These are phyloP conservation scores for Danio rerio DNA, from an alignment of 2,113 vertebrate species.

Conservation along the genomic window GRCz12tu NC_133192.1:1606001-1606500, in stretches of 20 bases:
- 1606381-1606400: slow-evolving; percentile 62
- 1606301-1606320: slow-evolving; percentile 65
- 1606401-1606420: slow-evolving; percentile 57
- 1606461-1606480: slow-evolving; percentile 58
- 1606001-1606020: too few species aligned
- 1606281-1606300: slow-evolving; percentile 52
- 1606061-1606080: too few species aligned
- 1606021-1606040: too few species aligned
- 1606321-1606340: slow-evolving; percentile 42
- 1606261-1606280: slow-evolving; percentile 69
- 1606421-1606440: slow-evolving; percentile 53
- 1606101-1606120: too few species aligned
- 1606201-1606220: too few species aligned
- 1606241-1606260: not conserved
- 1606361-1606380: slow-evolving; percentile 65
- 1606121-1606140: too few species aligned
- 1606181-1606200: too few species aligned
- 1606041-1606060: too few species aligned
- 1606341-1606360: slow-evolving; percentile 50
- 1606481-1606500: slow-evolving; percentile 65
- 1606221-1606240: not conserved
- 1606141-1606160: too few species aligned
- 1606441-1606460: slow-evolving; percentile 65
- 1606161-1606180: too few species aligned
- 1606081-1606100: too few species aligned